phyloP scores from a whole-genome alignment of 2,888 invertebrate genomes.

The Pediacus dermestoides region DNA sequence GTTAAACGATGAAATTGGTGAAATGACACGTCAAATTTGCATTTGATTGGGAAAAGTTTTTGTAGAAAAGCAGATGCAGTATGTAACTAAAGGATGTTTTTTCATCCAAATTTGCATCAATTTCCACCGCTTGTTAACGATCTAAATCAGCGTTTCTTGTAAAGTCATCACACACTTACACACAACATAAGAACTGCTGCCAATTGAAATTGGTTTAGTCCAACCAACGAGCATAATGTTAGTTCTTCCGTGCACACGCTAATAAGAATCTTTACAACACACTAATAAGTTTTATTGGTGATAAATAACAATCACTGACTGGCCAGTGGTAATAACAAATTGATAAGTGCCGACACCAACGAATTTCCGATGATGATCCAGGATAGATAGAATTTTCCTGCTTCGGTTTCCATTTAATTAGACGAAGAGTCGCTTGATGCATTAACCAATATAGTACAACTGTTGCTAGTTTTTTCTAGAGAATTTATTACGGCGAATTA shows the following conservation, averaged over 20 bases:
- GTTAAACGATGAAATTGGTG: neutral
- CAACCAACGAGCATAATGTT: neutral
- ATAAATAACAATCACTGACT: slow-evolving; percentile 1
- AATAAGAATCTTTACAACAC: too few relatives aligned
- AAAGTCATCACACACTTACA: slow-evolving; percentile 4
- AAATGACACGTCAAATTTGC: neutral
- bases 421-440: neutral
- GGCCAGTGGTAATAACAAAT: slow-evolving; percentile 9
- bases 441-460: neutral
- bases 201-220: slow-evolving; percentile 1
- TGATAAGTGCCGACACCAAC: slow-evolving; percentile 8
- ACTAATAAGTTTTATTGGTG: slow-evolving; percentile 8
- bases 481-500: too few relatives aligned
- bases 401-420: slow-evolving; percentile 6
- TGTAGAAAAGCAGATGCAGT: too few relatives aligned
- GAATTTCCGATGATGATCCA: neutral
- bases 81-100: too few relatives aligned
- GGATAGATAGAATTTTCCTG: neutral
- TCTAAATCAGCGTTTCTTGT: neutral
- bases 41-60: too few relatives aligned
- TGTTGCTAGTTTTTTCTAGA: slow-evolving; percentile 1
- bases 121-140: too few relatives aligned
- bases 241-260: too few relatives aligned
- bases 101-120: too few relatives aligned
- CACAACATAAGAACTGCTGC: slow-evolving; percentile 1